Conservation (phyloP, 2,113 vertebrate genomes). For the Ptilorrhoa leucosticta region DNA sequence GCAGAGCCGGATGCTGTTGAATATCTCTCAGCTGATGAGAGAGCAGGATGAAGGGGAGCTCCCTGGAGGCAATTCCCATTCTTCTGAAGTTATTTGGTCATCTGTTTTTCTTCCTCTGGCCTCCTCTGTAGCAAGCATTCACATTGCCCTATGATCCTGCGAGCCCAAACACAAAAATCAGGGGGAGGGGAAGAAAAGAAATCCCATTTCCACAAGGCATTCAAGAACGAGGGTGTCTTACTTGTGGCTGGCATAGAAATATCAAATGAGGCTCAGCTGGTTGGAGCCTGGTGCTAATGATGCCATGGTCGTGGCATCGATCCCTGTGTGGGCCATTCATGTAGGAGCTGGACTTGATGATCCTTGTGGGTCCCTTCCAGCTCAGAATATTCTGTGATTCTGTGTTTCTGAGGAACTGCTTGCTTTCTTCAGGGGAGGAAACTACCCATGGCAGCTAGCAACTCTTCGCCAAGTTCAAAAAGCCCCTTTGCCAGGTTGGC, state of each 20-base stretch:
- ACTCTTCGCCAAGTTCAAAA: not conserved
- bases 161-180: not conserved
- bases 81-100: constrained; percentile 42
- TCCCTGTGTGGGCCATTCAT: not conserved
- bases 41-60: constrained; percentile 20
- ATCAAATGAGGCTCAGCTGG: not conserved
- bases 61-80: not conserved
- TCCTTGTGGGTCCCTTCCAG: not conserved
- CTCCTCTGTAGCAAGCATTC: not conserved
- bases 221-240: not conserved
- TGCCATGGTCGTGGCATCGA: rapidly evolving
- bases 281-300: not conserved
- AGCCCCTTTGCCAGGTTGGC: not conserved
- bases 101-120: not conserved
- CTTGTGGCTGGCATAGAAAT: rapidly evolving
- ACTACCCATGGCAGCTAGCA: not conserved
- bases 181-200: not conserved
- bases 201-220: not conserved
- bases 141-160: not conserved
- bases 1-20: constrained; percentile 38
- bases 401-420: not conserved
- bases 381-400: not conserved
- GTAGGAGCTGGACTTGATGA: not conserved
- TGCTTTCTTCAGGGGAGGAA: not conserved
- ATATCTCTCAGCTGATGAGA: constrained; percentile 35